A percentile compares a stretch with the other conserved stretches of the same genome.
phyloP scores from a whole-genome alignment of 2,888 invertebrate species.

The Drosophila emarginata region DNA sequence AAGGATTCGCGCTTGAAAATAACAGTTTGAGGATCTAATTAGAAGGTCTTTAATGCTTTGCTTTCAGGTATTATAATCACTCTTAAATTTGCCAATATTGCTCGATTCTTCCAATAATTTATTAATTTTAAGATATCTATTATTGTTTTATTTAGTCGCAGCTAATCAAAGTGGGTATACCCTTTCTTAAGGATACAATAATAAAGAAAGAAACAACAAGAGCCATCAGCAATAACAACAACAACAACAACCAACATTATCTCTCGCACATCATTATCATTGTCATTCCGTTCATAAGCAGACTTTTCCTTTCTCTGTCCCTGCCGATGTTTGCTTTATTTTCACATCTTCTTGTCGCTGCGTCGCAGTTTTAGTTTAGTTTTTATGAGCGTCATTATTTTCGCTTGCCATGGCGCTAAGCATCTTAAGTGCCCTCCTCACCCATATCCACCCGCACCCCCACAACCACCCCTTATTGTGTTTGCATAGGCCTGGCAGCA shows the following conservation, averaged over 20 bases:
- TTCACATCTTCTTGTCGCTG: constrained; percentile 32
- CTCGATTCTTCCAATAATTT: too few species aligned
- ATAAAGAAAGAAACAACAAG: background rate
- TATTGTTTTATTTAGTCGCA: too few species aligned
- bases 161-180: background rate
- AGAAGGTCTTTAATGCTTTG: too few species aligned
- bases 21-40: too few species aligned
- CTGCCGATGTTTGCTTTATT: constrained; percentile 49
- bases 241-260: constrained; percentile 66
- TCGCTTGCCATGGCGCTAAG: constrained; percentile 75
- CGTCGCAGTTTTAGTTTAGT: constrained; percentile 63
- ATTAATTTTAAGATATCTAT: too few species aligned
- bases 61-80: too few species aligned
- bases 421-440: constrained; percentile 65
- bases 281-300: constrained; percentile 62
- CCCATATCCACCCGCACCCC: background rate
- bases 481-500: constrained; percentile 13
- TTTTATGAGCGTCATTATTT: constrained; percentile 77
- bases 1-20: too few species aligned
- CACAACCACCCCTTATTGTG: background rate
- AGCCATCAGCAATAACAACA: constrained; percentile 46
- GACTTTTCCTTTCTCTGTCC: constrained; percentile 10
- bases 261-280: constrained; percentile 72
- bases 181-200: background rate
- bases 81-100: too few species aligned